Conservation (phyloP, 2,797 vertebrate species). For the Uromys caudimaculatus region DNA sequence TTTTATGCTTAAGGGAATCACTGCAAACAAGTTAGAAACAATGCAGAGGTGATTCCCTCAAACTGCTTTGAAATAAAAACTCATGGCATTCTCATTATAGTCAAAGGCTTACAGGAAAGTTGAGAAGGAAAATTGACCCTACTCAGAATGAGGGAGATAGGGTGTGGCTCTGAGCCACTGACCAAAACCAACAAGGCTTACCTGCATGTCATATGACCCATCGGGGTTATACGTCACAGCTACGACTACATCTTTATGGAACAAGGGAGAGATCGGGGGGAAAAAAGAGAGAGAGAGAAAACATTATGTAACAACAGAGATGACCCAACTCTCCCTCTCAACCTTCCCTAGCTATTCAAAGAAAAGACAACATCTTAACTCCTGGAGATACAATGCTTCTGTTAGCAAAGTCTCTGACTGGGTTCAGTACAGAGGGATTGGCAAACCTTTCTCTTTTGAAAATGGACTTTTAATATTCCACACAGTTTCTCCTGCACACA, state of each 20-base stretch:
- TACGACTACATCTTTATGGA: constrained; percentile 90
- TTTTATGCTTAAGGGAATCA: constrained; percentile 27
- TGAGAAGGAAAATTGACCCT: not conserved
- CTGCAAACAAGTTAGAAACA: constrained; percentile 41
- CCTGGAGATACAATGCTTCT: not conserved
- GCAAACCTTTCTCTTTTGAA: constrained; percentile 46
- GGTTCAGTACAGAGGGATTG: not conserved
- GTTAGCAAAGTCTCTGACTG: not conserved
- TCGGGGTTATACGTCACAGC: constrained; percentile 91
- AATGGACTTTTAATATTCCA: constrained; percentile 29
- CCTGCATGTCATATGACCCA: constrained; percentile 95
- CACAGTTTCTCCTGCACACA: not conserved
- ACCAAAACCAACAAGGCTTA: constrained; percentile 81
- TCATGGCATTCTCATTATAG: not conserved
- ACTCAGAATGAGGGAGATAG: not conserved
- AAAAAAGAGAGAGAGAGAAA: constrained; percentile 63
- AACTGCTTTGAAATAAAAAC: constrained; percentile 37
- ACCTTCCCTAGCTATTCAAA: not conserved
- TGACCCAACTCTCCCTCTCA: constrained; percentile 29
- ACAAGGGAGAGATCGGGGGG: constrained; percentile 46
- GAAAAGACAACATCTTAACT: constrained; percentile 3
- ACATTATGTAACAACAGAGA: constrained; percentile 41
- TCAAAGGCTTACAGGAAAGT: constrained; percentile 30
- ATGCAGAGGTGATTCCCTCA: not conserved
- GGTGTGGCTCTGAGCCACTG: constrained; percentile 8